These are phyloP conservation scores for Cacoxenus indagator DNA, from an alignment of 2,888 invertebrate genomes.

Conservation along the genomic window DNA sequence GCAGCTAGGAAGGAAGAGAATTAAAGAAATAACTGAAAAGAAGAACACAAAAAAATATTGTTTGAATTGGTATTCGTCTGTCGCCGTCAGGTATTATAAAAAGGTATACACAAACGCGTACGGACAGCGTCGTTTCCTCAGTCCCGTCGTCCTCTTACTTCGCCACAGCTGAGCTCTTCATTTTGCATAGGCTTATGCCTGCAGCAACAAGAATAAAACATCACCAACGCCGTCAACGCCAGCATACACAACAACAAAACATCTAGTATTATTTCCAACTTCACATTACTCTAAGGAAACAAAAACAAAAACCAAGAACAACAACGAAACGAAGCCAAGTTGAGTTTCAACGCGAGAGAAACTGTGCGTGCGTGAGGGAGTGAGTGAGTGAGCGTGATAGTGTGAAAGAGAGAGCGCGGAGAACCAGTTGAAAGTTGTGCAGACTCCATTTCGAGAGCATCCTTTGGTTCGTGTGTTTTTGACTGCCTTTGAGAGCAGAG, in stretches of 20 bases:
- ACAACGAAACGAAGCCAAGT: neutral
- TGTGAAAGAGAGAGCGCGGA: neutral
- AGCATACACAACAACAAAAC: constrained; percentile 1
- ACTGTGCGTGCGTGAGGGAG: neutral
- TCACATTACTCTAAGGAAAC: constrained; percentile 7
- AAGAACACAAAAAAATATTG: neutral
- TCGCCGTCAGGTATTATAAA: neutral
- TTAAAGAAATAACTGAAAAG: neutral
- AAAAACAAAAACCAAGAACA: constrained; percentile 4
- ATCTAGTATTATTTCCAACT: constrained; percentile 3
- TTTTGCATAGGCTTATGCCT: neutral
- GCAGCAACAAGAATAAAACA: neutral
- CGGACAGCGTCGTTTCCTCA: neutral
- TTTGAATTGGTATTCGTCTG: too few species aligned
- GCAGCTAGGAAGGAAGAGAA: neutral
- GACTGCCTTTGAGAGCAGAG: neutral
- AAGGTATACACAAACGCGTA: constrained; percentile 6
- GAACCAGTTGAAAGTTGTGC: constrained; percentile 14
- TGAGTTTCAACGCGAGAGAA: neutral
- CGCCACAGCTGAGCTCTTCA: neutral
- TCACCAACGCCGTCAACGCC: too few species aligned
- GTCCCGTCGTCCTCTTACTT: neutral
- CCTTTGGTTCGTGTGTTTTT: neutral
- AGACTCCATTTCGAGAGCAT: constrained; percentile 10
- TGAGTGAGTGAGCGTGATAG: neutral